Conservation (phyloP, 2,888 invertebrate species). For the Sisyra nigra region DNA sequence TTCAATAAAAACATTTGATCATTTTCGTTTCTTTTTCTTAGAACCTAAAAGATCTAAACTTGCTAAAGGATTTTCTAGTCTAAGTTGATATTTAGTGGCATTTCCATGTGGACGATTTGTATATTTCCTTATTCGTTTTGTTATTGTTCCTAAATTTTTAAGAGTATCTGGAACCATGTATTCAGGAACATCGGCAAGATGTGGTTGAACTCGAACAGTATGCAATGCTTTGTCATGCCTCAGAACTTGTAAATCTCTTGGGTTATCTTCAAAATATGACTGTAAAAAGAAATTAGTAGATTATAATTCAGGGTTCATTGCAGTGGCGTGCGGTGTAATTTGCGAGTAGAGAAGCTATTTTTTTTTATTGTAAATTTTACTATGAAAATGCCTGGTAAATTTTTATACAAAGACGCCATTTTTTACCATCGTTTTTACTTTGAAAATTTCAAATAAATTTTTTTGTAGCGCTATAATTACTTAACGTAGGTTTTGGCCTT, state of each 20-base stretch:
- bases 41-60: conserved; percentile 45
- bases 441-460: too few relatives aligned
- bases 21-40: conserved; percentile 26
- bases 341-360: too few relatives aligned
- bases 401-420: too few relatives aligned
- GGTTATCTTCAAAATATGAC: conserved; percentile 87
- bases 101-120: conserved; percentile 15
- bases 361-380: too few relatives aligned
- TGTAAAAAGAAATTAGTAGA: conserved; percentile 21
- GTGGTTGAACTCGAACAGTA: conserved; percentile 66
- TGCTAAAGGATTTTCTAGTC: conserved; percentile 47
- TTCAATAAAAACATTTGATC: conserved; percentile 6
- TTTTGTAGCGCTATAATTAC: too few relatives aligned
- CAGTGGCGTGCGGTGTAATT: too few relatives aligned
- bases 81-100: conserved; percentile 31
- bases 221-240: conserved; percentile 75
- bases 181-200: conserved; percentile 82
- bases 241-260: conserved; percentile 68
- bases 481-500: too few relatives aligned
- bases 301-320: neutral
- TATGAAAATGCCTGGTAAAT: too few relatives aligned
- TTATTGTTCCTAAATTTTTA: conserved; percentile 42
- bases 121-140: conserved; percentile 10
- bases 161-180: conserved; percentile 73
- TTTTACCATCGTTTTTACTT: too few relatives aligned